Percentiles rank a stretch among this genome's conserved stretches.
Evolutionary conservation across 2,888 invertebrate genomes (phyloP).

Genomic region (Andrena bucephala): DNA sequence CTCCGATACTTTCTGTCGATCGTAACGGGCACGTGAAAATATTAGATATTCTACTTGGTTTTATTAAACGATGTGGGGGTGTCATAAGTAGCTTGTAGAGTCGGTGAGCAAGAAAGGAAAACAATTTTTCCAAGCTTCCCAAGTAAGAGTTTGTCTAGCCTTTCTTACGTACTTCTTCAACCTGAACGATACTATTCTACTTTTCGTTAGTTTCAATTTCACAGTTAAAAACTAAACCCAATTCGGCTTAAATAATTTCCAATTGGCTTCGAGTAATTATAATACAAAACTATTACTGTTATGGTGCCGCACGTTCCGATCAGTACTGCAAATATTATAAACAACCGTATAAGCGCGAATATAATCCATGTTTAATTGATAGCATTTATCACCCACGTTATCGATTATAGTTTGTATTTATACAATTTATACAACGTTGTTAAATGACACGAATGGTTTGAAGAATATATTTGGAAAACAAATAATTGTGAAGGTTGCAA

Average conservation of each 20-base stretch:
- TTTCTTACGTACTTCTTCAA: no score
- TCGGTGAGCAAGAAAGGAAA: neutral
- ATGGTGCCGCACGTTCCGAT: neutral
- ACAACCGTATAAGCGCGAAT: neutral
- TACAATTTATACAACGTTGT: neutral
- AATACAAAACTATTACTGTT: no score
- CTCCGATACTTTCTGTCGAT: constrained; percentile 7
- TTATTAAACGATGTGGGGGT: neutral
- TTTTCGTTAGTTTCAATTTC: no score
- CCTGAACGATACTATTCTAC: no score
- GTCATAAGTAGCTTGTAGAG: neutral
- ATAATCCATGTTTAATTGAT: neutral
- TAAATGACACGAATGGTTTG: neutral
- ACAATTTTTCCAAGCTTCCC: no score
- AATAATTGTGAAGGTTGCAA: neutral
- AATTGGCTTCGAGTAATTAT: neutral
- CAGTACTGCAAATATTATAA: neutral
- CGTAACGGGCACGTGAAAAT: neutral
- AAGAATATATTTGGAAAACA: neutral
- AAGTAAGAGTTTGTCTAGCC: no score
- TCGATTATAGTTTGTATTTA: neutral
- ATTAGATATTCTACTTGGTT: neutral
- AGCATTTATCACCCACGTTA: neutral
- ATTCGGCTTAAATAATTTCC: neutral
- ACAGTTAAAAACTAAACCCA: neutral